Conservation (phyloP, 1,140 invertebrate species). For the Drosophila gunungcola region DNA sequence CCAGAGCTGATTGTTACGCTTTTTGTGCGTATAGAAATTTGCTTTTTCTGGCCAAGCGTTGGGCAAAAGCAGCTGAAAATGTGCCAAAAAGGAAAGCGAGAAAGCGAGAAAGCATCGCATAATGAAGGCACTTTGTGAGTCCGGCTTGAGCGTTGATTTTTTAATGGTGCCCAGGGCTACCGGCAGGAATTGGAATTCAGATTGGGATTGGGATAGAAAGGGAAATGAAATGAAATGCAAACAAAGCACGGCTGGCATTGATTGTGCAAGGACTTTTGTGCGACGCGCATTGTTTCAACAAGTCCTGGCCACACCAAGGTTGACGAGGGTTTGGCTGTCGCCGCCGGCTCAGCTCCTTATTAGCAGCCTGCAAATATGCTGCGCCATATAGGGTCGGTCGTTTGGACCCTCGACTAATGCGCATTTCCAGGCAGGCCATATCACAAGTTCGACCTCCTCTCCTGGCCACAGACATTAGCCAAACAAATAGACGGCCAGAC, state of each 20-base stretch:
- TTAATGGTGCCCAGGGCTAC: slow-evolving; percentile 61
- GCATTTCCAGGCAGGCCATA: slow-evolving; percentile 45
- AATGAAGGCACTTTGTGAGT: slow-evolving; percentile 74
- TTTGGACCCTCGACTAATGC: slow-evolving; percentile 38
- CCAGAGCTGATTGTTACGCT: slow-evolving; percentile 67
- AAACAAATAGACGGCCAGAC: slow-evolving; percentile 40
- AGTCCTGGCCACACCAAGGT: slow-evolving; percentile 44
- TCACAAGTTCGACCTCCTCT: slow-evolving; percentile 18
- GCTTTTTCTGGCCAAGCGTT: slow-evolving; percentile 24
- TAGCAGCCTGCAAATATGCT: slow-evolving; percentile 38
- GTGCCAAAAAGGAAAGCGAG: slow-evolving; percentile 27
- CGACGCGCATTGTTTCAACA: slow-evolving; percentile 66
- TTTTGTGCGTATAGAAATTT: slow-evolving; percentile 53
- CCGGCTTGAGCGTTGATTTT: slow-evolving; percentile 67
- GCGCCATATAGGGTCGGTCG: slow-evolving; percentile 30
- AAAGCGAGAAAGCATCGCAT: slow-evolving; percentile 48
- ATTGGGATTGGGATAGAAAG: slow-evolving; percentile 3
- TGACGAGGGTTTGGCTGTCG: slow-evolving; percentile 24
- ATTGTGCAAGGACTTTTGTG: slow-evolving; percentile 56
- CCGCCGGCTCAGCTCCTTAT: slow-evolving; percentile 42
- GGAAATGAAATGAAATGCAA: slow-evolving; percentile 54
- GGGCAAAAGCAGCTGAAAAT: slow-evolving; percentile 49
- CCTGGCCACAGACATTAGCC: slow-evolving; percentile 30
- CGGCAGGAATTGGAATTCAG: slow-evolving; percentile 41
- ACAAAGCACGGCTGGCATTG: slow-evolving; percentile 70